Evolutionary conservation across 2,113 vertebrate genomes (phyloP).

Genomic region (Hystrix brachyura): DNA sequence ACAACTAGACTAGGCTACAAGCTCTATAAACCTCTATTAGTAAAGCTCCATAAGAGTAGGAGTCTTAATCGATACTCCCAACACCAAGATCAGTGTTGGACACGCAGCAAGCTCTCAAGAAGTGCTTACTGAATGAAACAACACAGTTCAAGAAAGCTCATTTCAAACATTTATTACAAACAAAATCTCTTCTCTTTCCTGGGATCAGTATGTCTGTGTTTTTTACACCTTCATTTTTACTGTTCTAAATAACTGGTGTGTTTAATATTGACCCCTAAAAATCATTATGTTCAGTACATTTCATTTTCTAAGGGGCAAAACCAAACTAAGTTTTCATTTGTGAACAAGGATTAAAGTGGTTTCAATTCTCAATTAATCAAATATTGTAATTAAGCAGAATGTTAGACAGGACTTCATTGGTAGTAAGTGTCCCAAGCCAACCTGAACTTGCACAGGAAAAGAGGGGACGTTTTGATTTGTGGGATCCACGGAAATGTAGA

Average conservation of each 20-base stretch:
- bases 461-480: neutral
- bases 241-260: neutral
- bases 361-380: neutral
- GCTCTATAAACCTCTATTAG: too few relatives aligned
- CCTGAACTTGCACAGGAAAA: neutral
- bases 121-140: neutral
- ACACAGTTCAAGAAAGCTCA: neutral
- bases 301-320: neutral
- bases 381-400: constrained; percentile 27
- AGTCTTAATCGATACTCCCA: neutral
- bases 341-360: neutral
- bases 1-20: neutral
- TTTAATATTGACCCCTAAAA: neutral
- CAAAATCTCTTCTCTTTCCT: neutral
- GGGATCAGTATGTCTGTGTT: neutral
- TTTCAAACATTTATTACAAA: neutral
- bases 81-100: neutral
- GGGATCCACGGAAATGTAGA: neutral
- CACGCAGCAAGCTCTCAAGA: neutral
- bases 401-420: neutral
- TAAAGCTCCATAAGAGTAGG: neutral
- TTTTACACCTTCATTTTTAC: neutral
- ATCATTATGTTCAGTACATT: neutral
- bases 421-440: neutral
- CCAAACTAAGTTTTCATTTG: constrained; percentile 15